Evolutionary conservation across 2,113 vertebrate genomes (phyloP).

Genomic region (Murina feae): DNA sequence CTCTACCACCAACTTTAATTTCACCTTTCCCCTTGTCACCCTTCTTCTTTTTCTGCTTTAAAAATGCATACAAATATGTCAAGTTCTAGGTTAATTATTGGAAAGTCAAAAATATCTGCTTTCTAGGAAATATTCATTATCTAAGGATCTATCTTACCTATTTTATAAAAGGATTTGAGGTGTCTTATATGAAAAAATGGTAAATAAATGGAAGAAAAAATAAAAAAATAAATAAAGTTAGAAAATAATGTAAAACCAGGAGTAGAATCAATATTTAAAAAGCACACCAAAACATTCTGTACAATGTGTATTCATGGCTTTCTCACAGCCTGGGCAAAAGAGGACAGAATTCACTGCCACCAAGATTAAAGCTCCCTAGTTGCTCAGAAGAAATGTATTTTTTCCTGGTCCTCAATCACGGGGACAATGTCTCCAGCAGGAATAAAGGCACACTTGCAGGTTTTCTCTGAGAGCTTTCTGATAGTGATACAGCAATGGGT

Average conservation of each 20-base stretch:
- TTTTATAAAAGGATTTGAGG: not conserved
- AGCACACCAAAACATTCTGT: not conserved
- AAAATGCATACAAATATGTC: not conserved
- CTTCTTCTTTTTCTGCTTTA: not conserved
- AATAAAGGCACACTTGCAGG: not conserved
- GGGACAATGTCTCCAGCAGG: not conserved
- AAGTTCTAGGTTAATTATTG: not conserved
- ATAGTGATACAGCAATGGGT: not conserved
- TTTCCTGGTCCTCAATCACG: not conserved
- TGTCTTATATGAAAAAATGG: not conserved
- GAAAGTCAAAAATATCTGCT: not conserved
- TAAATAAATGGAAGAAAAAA: not conserved
- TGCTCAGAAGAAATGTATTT: not conserved
- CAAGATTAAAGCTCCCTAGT: not conserved
- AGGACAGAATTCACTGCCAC: not conserved
- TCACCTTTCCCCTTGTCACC: not conserved
- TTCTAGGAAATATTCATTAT: not conserved
- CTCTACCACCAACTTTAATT: not conserved
- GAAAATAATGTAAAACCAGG: not conserved
- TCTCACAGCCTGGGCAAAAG: not conserved
- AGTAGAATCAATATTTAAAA: not conserved
- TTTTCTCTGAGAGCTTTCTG: conserved; percentile 2
- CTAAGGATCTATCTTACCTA: not conserved
- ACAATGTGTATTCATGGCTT: not conserved
- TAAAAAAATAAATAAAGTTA: not conserved